Conservation (phyloP, 2,113 vertebrate species). For the Semnornis frantzii region DNA sequence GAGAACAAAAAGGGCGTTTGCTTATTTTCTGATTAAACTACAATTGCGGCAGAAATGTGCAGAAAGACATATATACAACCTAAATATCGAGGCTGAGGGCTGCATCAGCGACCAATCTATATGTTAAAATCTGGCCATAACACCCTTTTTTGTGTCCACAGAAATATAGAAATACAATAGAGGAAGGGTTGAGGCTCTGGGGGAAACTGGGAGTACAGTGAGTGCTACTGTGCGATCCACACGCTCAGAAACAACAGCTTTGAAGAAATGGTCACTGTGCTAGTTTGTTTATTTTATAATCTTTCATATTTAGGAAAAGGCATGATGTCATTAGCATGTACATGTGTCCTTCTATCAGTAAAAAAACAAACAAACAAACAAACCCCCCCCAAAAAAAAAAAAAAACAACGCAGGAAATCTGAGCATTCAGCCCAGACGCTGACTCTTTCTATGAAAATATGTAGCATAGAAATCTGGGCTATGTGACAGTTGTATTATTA, state of each 20-base stretch:
- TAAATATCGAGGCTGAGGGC: neutral
- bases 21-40: neutral
- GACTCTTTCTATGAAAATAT: slow-evolving; percentile 20
- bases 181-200: neutral
- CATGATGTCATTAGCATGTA: neutral
- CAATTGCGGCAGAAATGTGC: neutral
- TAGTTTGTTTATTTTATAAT: slow-evolving; percentile 3
- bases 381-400: too few species aligned
- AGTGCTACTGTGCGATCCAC: neutral
- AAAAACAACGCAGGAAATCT: neutral
- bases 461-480: neutral
- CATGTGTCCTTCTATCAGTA: neutral
- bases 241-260: neutral
- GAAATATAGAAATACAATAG: neutral
- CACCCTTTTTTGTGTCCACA: neutral
- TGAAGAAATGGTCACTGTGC: neutral
- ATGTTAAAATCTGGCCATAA: neutral
- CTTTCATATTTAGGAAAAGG: neutral
- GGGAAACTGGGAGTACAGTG: neutral
- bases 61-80: neutral
- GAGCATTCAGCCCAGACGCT: neutral
- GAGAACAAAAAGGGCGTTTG: neutral
- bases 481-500: slow-evolving; percentile 12
- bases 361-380: neutral
- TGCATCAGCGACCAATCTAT: neutral